Base-by-base conservation (phyloP, 2,113 vertebrate species). In the Calidris pygmaea region DNA sequence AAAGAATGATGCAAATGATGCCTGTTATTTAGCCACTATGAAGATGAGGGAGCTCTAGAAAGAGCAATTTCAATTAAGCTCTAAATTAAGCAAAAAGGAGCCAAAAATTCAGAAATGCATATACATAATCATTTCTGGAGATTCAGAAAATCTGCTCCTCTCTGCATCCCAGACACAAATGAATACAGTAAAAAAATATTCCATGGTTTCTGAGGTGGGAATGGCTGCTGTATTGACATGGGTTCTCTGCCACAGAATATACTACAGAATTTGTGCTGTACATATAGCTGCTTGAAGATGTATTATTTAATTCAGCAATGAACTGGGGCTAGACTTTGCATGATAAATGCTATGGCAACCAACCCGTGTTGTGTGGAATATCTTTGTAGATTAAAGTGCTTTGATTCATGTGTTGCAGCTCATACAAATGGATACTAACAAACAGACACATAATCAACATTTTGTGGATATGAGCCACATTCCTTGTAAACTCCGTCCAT, bases 271-370 rank as follows among this genome's bases (percentile, higher is more conserved):
- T 39, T 87, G 10, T 72, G 22, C 43, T 94, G 30, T 52, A 32
- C 67, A 56, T 89, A 65, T 68, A 60, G 41, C 41, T 85, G 45
- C 74, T 72, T 72, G 35, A 32, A 89, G 67, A 82, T 24, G 12
- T 37, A 50, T 91, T 95, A 59, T 89, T 92, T 85, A 95, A 96
- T 87, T 95, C 79, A 84, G 77, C 35, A 90, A 72, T 71, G 71
- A 90, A 80, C 55, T 74, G 72, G 17, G 75, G 32, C 72, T 76
- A 91, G 58, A 84, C 55, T 71, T 76, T 79, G 50, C 59, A 47
- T 90, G 90, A 93, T 87, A 96, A 95, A 90, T 94, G 68, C 86
- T 94, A 92, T 94, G 92, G 87, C 91, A 96, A 97, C 63, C 17
- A 58, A 80, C 34, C n/a, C 1, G 10, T 85, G 47, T 62, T 80